phyloP scores from a whole-genome alignment of 2,797 vertebrate genomes.

The Malacoctenus gilli region DNA sequence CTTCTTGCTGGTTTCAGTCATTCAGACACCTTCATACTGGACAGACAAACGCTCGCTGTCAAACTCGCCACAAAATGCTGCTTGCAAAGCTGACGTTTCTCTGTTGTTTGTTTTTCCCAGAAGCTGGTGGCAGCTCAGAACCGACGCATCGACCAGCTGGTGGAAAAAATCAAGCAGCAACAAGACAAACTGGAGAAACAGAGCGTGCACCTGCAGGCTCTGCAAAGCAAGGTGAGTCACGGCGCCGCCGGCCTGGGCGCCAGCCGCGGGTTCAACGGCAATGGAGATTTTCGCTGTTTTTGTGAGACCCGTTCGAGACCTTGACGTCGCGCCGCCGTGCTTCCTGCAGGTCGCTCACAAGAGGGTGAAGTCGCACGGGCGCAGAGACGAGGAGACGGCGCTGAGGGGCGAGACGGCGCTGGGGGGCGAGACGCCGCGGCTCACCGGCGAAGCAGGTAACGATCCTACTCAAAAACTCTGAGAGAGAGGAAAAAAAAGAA shows the following conservation, averaged over 20 bases:
- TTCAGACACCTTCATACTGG: no score
- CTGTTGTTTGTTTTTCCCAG: constrained; percentile 62
- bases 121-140: constrained; percentile 87
- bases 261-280: no score
- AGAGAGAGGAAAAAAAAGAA: neutral
- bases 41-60: no score
- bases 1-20: no score
- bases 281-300: no score
- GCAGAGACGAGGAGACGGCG: constrained; percentile 61
- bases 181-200: constrained; percentile 94
- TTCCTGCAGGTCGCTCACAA: constrained; percentile 64
- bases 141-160: constrained; percentile 85
- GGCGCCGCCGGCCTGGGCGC: no score
- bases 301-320: no score
- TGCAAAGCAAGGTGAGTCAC: constrained; percentile 87
- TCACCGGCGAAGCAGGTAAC: constrained; percentile 57
- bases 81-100: neutral
- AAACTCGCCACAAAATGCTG: neutral
- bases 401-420: constrained; percentile 40
- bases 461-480: neutral
- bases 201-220: constrained; percentile 86
- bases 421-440: no score
- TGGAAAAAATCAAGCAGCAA: constrained; percentile 91
- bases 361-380: constrained; percentile 69
- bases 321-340: neutral